Conservation (phyloP, 2,888 invertebrate genomes). For the Caenorhabditis doughertyi region DNA sequence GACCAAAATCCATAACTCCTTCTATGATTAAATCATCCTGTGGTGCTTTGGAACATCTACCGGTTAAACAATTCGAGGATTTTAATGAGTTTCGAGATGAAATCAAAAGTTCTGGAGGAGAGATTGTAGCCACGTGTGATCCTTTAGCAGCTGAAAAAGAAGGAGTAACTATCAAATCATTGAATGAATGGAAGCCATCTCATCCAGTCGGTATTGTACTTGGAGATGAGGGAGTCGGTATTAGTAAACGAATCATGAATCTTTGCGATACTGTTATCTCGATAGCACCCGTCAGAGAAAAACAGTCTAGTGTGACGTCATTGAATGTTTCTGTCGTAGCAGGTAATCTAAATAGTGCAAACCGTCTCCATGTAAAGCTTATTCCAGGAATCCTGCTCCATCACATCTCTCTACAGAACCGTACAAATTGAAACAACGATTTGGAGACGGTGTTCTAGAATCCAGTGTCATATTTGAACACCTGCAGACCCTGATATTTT, state of each 20-base stretch:
- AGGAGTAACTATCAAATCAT: conserved; percentile 25
- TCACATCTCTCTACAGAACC: conserved; percentile 54
- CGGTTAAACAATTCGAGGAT: conserved; percentile 49
- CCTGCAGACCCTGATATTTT: conserved; percentile 51
- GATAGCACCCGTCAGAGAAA: conserved; percentile 35
- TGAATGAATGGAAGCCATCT: conserved; percentile 40
- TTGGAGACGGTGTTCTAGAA: conserved; percentile 37
- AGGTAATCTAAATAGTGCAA: conserved; percentile 38
- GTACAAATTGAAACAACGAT: conserved; percentile 56
- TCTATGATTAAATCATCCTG: conserved; percentile 72
- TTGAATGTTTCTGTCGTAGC: conserved; percentile 68
- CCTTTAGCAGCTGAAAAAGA: conserved; percentile 49
- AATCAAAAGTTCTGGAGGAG: conserved; percentile 33
- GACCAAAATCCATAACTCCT: conserved; percentile 68
- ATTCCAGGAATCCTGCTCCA: conserved; percentile 61
- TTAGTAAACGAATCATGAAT: conserved; percentile 42
- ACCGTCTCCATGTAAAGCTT: not conserved
- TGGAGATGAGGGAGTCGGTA: conserved; percentile 64
- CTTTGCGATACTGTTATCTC: conserved; percentile 59
- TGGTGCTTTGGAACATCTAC: conserved; percentile 71
- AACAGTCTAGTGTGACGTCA: conserved; percentile 54
- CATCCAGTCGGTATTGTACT: conserved; percentile 48
- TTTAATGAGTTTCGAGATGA: conserved; percentile 53
- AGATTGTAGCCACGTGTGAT: conserved; percentile 62
- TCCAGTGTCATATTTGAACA: conserved; percentile 48